Evolutionary conservation across 2,113 vertebrate genomes (phyloP).

Genomic region (Propithecus coquereli): DNA sequence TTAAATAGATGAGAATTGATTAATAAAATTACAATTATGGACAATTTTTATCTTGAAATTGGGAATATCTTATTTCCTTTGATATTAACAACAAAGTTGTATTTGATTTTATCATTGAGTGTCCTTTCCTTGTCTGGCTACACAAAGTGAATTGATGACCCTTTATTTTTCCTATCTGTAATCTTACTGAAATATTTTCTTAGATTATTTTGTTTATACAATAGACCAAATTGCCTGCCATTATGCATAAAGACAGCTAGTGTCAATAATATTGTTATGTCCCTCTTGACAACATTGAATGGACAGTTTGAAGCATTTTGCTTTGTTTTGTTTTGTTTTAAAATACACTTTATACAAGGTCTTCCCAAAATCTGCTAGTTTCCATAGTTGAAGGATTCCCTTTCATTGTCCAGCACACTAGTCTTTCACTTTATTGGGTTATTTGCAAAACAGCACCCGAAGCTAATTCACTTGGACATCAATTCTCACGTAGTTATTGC

Average conservation of each 20-base stretch:
- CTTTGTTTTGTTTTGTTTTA: not conserved
- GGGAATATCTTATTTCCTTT: not conserved
- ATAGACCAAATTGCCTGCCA: not conserved
- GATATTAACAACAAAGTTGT: not conserved
- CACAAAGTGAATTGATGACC: not conserved
- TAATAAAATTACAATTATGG: not conserved
- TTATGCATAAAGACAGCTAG: not conserved
- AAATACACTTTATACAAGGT: not conserved
- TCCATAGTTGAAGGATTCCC: not conserved
- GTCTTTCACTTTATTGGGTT: not conserved
- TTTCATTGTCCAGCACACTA: not conserved
- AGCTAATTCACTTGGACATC: not conserved
- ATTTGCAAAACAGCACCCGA: not conserved
- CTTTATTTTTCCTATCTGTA: not conserved
- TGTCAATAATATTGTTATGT: not conserved
- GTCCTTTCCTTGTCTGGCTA: not conserved
- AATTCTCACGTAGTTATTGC: not conserved
- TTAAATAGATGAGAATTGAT: not conserved
- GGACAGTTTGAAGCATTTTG: not conserved
- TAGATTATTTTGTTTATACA: constrained; percentile 20
- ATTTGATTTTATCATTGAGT: constrained; percentile 1
- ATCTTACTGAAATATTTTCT: not conserved
- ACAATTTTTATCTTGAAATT: not conserved
- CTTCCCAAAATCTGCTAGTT: not conserved
- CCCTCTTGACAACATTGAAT: not conserved